A percentile compares a stretch with the other conserved stretches of the same genome.
These are phyloP conservation scores for Teleogryllus occipitalis DNA, from an alignment of 1,140 invertebrate species.

Conservation along the genomic window DNA sequence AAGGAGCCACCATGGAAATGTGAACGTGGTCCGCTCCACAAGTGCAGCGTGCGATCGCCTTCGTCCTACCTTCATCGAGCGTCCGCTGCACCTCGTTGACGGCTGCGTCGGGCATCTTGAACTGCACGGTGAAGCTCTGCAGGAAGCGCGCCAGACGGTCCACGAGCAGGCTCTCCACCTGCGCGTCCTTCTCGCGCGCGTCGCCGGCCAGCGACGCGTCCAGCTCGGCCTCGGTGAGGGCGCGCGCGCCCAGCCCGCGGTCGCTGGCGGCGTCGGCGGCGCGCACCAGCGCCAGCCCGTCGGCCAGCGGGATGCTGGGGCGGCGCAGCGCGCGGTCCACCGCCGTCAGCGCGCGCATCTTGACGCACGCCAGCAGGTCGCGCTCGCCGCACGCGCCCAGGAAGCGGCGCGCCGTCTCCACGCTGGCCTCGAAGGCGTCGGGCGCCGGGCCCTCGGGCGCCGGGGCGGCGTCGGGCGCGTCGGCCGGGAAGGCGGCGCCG, in stretches of 20 bases:
- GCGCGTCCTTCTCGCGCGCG: slow-evolving; percentile 59
- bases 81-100: slow-evolving; percentile 58
- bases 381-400: slow-evolving; percentile 57
- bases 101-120: slow-evolving; percentile 60
- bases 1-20: too few relatives aligned
- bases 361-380: slow-evolving; percentile 62
- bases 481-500: slow-evolving; percentile 8
- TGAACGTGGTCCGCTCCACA: too few relatives aligned
- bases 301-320: slow-evolving; percentile 46
- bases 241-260: slow-evolving; percentile 36
- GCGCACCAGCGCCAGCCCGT: slow-evolving; percentile 61
- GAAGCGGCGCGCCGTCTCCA: slow-evolving; percentile 51
- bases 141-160: slow-evolving; percentile 66
- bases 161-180: slow-evolving; percentile 62
- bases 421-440: slow-evolving; percentile 35
- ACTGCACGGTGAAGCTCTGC: slow-evolving; percentile 66
- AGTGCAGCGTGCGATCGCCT: background rate
- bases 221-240: slow-evolving; percentile 43
- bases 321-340: slow-evolving; percentile 49
- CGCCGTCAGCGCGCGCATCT: slow-evolving; percentile 55
- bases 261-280: slow-evolving; percentile 34
- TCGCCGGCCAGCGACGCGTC: slow-evolving; percentile 52
- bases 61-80: slow-evolving; percentile 47
- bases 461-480: background rate
- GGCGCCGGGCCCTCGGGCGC: slow-evolving; percentile 11